Evolutionary conservation across 2,797 vertebrate species (phyloP).

Genomic region (Lagocephalus sceleratus): DNA sequence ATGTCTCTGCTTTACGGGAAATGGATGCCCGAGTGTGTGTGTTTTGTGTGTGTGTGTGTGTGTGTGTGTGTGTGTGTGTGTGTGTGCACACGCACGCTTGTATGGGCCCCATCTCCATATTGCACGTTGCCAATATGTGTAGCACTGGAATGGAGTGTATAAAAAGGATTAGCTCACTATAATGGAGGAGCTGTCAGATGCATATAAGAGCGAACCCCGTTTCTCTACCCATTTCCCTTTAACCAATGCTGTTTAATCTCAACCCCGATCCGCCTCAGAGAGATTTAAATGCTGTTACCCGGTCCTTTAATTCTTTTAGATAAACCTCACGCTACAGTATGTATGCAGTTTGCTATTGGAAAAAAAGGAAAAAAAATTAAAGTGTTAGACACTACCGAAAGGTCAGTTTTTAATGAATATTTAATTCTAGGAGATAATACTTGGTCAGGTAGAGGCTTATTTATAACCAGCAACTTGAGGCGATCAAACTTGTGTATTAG

Average conservation of each 20-base stretch:
- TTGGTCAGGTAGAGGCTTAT: conserved; percentile 44
- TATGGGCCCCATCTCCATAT: neutral
- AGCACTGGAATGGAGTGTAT: conserved; percentile 42
- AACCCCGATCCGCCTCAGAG: conserved; percentile 57
- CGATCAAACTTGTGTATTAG: conserved; percentile 54
- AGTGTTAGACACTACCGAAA: conserved; percentile 35
- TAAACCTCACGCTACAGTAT: conserved; percentile 54
- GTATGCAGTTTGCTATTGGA: conserved; percentile 34
- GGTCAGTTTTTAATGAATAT: conserved; percentile 24
- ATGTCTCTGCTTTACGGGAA: neutral
- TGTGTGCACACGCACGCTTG: neutral
- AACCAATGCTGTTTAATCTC: conserved; percentile 62
- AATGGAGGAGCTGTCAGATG: conserved; percentile 67
- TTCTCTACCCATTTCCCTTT: conserved; percentile 59
- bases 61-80: conserved; percentile 16
- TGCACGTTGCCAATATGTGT: conserved; percentile 39
- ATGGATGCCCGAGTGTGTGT: neutral
- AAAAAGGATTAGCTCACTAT: conserved; percentile 67
- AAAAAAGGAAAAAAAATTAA: conserved; percentile 27
- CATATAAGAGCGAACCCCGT: conserved; percentile 66
- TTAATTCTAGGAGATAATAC: conserved; percentile 35
- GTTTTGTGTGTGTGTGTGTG: conserved; percentile 2
- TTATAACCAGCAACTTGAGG: conserved; percentile 60
- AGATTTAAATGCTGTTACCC: conserved; percentile 63
- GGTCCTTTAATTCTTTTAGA: conserved; percentile 66